Conservation (phyloP, 2,888 invertebrate genomes). For the Sminthurides aquaticus region DNA sequence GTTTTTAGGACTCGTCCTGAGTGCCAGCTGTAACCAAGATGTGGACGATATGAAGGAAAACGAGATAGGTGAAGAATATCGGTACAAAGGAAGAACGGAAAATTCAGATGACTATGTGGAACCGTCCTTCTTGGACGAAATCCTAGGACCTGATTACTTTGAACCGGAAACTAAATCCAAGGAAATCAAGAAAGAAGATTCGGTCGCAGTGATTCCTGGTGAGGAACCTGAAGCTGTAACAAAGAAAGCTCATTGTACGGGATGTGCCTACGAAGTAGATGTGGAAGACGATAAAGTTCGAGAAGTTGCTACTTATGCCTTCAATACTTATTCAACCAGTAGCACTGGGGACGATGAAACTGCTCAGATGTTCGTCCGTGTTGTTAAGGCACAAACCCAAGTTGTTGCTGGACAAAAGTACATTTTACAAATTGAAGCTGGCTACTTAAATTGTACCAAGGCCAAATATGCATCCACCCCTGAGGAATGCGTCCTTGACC, state of each 20-base stretch:
- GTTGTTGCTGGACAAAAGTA: slow-evolving; percentile 56
- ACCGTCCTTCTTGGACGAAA: slow-evolving; percentile 16
- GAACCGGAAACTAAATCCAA: neutral
- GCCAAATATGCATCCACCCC: slow-evolving; percentile 39
- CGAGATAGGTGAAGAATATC: neutral
- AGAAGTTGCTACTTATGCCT: slow-evolving; percentile 41
- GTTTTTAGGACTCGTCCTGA: neutral
- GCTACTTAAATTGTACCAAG: slow-evolving; percentile 53
- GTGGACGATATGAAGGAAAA: slow-evolving; percentile 2
- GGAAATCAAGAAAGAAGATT: neutral
- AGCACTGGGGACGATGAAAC: slow-evolving; percentile 28
- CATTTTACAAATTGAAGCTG: slow-evolving; percentile 55
- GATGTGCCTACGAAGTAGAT: slow-evolving; percentile 42
- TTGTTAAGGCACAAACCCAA: slow-evolving; percentile 43
- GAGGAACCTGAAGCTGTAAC: slow-evolving; percentile 29
- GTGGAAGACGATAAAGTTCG: slow-evolving; percentile 37
- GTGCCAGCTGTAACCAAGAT: neutral
- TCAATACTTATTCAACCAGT: slow-evolving; percentile 28
- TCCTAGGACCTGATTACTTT: slow-evolving; percentile 18
- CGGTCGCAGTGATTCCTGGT: slow-evolving; percentile 1
- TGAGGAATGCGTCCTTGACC: slow-evolving; percentile 46
- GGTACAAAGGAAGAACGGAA: neutral
- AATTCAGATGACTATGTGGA: slow-evolving; percentile 8
- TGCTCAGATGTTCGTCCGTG: slow-evolving; percentile 36
- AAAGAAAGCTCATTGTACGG: slow-evolving; percentile 37